Evolutionary conservation across 2,888 invertebrate species (phyloP).

Genomic region (Mantis religiosa): DNA sequence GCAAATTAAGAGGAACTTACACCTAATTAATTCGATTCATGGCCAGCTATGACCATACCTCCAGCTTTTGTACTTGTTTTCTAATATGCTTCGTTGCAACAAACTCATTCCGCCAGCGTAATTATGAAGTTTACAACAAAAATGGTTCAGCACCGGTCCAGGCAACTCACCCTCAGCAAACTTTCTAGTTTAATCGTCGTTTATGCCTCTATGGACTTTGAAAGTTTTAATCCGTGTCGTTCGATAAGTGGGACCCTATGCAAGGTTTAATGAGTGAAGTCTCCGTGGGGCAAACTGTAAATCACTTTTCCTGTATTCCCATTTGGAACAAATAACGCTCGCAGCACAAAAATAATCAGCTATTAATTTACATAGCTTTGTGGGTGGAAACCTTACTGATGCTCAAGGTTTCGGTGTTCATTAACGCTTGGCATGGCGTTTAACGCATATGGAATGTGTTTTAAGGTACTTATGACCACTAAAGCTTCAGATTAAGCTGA

Average conservation of each 20-base stretch:
- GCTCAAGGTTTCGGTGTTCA: background rate
- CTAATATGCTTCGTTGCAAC: background rate
- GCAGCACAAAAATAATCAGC: background rate
- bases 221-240: background rate
- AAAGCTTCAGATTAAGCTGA: background rate
- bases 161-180: background rate
- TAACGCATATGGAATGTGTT: background rate
- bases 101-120: background rate
- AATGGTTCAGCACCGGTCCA: background rate
- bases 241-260: background rate
- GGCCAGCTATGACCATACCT: background rate
- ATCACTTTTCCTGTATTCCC: background rate
- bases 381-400: background rate
- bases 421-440: background rate
- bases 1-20: too few species aligned
- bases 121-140: background rate
- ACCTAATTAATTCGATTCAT: too few species aligned
- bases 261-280: background rate
- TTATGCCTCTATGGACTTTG: background rate
- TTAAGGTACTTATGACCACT: background rate
- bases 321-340: background rate
- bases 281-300: background rate
- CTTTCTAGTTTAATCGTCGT: background rate
- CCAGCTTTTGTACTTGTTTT: background rate
- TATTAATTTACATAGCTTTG: background rate